Percentiles rank a stretch among this genome's conserved stretches.
These are phyloP conservation scores for Mythimna ferrago DNA, from an alignment of 2,888 invertebrate species.

Conservation along the genomic window DNA sequence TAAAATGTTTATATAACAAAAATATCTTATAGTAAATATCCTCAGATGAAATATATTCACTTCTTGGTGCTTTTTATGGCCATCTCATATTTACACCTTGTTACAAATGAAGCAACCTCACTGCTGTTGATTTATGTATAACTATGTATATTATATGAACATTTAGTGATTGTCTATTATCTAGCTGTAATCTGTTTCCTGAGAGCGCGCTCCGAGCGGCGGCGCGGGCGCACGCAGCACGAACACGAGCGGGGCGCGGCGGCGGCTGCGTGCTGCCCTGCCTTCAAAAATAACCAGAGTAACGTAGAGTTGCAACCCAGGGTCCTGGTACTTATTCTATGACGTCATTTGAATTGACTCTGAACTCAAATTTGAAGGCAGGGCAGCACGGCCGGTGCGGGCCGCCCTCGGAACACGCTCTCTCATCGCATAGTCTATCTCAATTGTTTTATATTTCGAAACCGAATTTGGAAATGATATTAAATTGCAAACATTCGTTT, in stretches of 20 bases:
- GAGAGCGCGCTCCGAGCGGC: slow-evolving; percentile 43
- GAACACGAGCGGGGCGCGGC: too few species aligned
- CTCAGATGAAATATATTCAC: slow-evolving; percentile 81
- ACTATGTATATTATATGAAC: slow-evolving; percentile 75
- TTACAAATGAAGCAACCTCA: slow-evolving; percentile 81
- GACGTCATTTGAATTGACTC: too few species aligned
- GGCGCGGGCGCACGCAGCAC: too few species aligned
- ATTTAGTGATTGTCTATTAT: slow-evolving; percentile 68
- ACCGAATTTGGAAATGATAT: slow-evolving; percentile 85
- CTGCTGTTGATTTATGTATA: slow-evolving; percentile 76
- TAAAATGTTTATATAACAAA: slow-evolving; percentile 83
- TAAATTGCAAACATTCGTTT: slow-evolving; percentile 77
- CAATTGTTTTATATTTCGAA: slow-evolving; percentile 72
- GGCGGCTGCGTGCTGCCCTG: too few species aligned
- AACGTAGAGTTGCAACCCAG: too few species aligned
- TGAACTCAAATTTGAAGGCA: too few species aligned
- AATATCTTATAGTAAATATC: slow-evolving; percentile 80
- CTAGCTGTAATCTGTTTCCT: slow-evolving; percentile 75
- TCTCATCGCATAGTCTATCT: slow-evolving; percentile 70
- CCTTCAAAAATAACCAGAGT: too few species aligned
- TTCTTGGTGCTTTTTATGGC: slow-evolving; percentile 86
- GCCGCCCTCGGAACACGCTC: slow-evolving; percentile 40
- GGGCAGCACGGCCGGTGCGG: neutral
- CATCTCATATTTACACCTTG: slow-evolving; percentile 86
- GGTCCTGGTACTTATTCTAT: too few species aligned